Base-by-base conservation (phyloP, 2,797 vertebrate genomes). In the Bradypus variegatus region DNA sequence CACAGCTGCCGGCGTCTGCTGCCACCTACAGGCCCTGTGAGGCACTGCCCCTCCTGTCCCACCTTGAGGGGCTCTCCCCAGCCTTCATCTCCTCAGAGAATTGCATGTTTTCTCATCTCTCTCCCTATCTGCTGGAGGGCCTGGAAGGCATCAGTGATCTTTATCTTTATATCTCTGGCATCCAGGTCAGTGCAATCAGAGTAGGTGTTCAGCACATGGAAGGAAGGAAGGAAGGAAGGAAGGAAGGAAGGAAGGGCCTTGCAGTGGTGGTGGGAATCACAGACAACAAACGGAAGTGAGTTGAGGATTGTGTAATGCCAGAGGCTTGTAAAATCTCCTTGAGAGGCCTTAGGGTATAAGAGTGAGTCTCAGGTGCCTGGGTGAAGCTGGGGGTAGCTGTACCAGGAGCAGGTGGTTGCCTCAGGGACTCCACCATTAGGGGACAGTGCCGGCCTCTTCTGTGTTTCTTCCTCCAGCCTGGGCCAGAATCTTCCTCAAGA, bases 401-500 rank as follows among this genome's bases (percentile, higher is more conserved):
- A 21, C 19, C 31, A 5, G 33, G 48, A 64, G 55, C 9, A 65
- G 53, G 3, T 1, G 3, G 2, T 29, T 11, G 27, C 41, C 81
- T 69, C 48, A 36, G 8, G 58, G 58, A 23, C 64, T 65, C 23
- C 55, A 31, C 21, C 29, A 7, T 18, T 12, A 11, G 10, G 41
- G 31, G 64, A 73, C 21, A 50, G 13, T 2, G 10, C 10, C 13
- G 55, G 33, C 48, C 16, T 77, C 64, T 67, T 79, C 27, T 45
- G 2, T 31, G 78, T 92, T 72, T 88, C 18, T 8, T 36, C 36
- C 64, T n/a, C 23, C 62, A 4, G 4, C 50, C 50, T n/a, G 48
- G 23, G 13, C 4, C 81, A 98, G 98, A 96, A 97, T 98, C 93
- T 60, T 97, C 2, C 96, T 98, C 87, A 97, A 97, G 94, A 98